A percentile compares a stretch with the other conserved stretches of the same genome.
These are phyloP conservation scores for Lophochroa leadbeateri DNA, from an alignment of 2,113 vertebrate species.

Conservation along the genomic window DNA sequence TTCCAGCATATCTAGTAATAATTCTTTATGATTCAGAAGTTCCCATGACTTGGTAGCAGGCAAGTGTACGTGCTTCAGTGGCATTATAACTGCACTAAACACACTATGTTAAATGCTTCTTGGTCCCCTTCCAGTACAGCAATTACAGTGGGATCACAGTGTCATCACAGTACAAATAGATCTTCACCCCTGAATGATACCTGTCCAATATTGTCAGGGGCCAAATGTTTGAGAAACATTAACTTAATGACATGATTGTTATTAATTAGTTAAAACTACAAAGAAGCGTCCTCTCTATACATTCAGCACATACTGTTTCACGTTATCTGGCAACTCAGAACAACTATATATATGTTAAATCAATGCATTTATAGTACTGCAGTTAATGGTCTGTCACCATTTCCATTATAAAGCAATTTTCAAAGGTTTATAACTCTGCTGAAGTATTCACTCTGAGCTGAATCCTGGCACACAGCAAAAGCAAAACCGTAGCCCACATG, in stretches of 20 bases:
- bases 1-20: conserved; percentile 53
- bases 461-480: conserved; percentile 65
- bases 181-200: conserved; percentile 16
- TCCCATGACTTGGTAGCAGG: conserved; percentile 53
- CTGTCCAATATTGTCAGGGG: background rate
- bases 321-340: conserved; percentile 40
- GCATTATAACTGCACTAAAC: conserved; percentile 63
- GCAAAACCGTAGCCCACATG: conserved; percentile 40
- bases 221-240: background rate
- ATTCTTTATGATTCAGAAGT: conserved; percentile 56
- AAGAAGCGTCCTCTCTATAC: background rate
- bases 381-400: conserved; percentile 74
- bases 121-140: conserved; percentile 51
- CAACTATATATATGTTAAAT: conserved; percentile 37
- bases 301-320: background rate
- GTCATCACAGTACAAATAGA: conserved; percentile 23
- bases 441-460: conserved; percentile 63
- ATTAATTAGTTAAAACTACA: background rate
- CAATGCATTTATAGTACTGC: conserved; percentile 27
- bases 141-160: conserved; percentile 41
- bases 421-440: conserved; percentile 71
- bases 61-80: conserved; percentile 59
- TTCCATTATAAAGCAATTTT: conserved; percentile 79
- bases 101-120: conserved; percentile 54
- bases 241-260: background rate